Evolutionary conservation across 2,888 invertebrate genomes (phyloP).

Genomic region (Andrena chrysosceles): DNA sequence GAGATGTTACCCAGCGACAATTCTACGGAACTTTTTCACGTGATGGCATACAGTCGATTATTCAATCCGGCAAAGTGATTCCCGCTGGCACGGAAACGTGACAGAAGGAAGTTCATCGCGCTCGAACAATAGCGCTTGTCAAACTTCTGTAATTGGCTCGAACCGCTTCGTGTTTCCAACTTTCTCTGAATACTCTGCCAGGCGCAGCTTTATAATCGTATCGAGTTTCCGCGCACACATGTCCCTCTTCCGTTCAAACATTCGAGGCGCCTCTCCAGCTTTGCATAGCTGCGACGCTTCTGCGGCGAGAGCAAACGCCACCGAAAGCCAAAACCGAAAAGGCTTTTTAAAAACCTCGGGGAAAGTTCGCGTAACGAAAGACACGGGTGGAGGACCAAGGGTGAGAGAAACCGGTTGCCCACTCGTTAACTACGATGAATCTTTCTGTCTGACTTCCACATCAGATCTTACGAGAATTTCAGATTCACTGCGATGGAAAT

Average conservation of each 20-base stretch:
- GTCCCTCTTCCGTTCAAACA: neutral
- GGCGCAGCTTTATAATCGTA: neutral
- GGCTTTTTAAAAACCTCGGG: constrained; percentile 39
- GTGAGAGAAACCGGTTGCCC: constrained; percentile 57
- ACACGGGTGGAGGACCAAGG: constrained; percentile 18
- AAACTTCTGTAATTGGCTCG: constrained; percentile 42
- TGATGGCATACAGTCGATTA: neutral
- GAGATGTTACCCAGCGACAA: neutral
- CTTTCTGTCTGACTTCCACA: constrained; percentile 21
- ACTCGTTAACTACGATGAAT: constrained; percentile 34
- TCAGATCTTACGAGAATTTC: neutral
- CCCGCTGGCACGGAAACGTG: constrained; percentile 28
- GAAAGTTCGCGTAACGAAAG: constrained; percentile 51
- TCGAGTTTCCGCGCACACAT: neutral
- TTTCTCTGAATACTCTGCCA: constrained; percentile 3
- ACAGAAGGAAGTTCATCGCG: constrained; percentile 16
- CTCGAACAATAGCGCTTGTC: constrained; percentile 32
- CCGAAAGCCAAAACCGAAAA: constrained; percentile 21
- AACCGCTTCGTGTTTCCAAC: constrained; percentile 9
- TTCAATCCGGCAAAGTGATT: constrained; percentile 13
- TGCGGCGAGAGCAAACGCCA: constrained; percentile 28
- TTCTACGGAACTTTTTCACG: constrained; percentile 5
- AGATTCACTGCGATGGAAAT: neutral
- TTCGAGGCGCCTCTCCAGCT: no score
- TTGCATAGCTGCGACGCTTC: neutral